phyloP scores from a whole-genome alignment of 2,888 invertebrate species.

The Trilocha varians region DNA sequence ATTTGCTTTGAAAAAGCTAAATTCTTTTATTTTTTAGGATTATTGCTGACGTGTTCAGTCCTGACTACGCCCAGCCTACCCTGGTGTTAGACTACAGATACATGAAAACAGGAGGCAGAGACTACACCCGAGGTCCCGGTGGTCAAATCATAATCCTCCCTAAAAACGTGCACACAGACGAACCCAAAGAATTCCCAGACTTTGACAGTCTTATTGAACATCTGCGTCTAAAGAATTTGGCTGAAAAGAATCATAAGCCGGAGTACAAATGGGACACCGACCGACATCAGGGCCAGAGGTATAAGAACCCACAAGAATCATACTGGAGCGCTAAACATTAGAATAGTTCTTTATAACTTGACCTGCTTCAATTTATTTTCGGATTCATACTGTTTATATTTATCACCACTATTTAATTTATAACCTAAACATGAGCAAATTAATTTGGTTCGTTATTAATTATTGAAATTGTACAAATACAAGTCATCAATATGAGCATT shows the following conservation, averaged over 20 bases:
- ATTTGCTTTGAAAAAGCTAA: no score
- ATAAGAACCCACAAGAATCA: not conserved
- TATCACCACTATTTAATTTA: no score
- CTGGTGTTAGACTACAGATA: constrained; percentile 56
- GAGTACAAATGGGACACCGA: constrained; percentile 5
- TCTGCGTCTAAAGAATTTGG: constrained; percentile 34
- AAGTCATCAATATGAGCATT: no score
- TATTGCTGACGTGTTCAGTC: constrained; percentile 42
- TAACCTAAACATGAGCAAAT: no score
- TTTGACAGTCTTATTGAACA: constrained; percentile 50
- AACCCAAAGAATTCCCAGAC: constrained; percentile 36
- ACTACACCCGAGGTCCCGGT: constrained; percentile 50
- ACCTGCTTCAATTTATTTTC: no score
- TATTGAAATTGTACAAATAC: no score
- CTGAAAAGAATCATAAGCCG: constrained; percentile 16
- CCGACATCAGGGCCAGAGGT: not conserved
- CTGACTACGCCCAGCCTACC: constrained; percentile 49
- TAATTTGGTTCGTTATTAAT: no score
- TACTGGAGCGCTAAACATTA: not conserved
- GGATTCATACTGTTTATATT: no score
- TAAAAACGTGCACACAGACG: constrained; percentile 28
- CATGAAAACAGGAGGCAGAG: constrained; percentile 50
- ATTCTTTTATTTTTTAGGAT: constrained; percentile 30
- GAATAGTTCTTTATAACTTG: not conserved
- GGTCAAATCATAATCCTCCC: constrained; percentile 56